Conservation (phyloP, 2,888 invertebrate species). For the Achlya flavicornis region DNA sequence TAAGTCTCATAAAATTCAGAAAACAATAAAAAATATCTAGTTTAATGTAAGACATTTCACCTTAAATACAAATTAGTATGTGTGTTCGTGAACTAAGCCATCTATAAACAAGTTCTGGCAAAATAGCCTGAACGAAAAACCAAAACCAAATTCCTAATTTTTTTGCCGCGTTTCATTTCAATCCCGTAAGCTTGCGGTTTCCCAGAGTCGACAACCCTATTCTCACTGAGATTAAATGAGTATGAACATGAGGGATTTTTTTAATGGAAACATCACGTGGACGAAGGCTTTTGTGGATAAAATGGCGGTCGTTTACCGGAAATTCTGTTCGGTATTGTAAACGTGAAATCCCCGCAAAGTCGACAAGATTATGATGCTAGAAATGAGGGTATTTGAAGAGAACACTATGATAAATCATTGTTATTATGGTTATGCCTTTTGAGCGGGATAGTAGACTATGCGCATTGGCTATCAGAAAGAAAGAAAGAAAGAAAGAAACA, state of each 20-base stretch:
- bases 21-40: too few species aligned
- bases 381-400: not conserved
- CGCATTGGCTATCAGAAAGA: too few species aligned
- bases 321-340: not conserved
- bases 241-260: constrained; percentile 11
- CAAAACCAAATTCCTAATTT: too few species aligned
- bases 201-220: not conserved
- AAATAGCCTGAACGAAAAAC: too few species aligned
- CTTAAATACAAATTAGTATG: too few species aligned
- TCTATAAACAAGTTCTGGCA: too few species aligned
- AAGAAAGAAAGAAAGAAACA: too few species aligned
- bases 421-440: too few species aligned
- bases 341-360: not conserved
- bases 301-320: constrained; percentile 2
- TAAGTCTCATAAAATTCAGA: too few species aligned
- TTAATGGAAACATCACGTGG: constrained; percentile 13
- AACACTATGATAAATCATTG: not conserved
- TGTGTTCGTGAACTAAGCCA: too few species aligned
- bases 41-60: too few species aligned
- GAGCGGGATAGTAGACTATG: too few species aligned
- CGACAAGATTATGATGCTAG: not conserved
- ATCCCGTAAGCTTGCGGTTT: not conserved
- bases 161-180: not conserved
- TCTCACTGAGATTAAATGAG: constrained; percentile 16
- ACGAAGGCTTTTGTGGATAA: not conserved